Base-by-base conservation (phyloP, 2,113 vertebrate genomes). In the Sakesphorus luctuosus region DNA sequence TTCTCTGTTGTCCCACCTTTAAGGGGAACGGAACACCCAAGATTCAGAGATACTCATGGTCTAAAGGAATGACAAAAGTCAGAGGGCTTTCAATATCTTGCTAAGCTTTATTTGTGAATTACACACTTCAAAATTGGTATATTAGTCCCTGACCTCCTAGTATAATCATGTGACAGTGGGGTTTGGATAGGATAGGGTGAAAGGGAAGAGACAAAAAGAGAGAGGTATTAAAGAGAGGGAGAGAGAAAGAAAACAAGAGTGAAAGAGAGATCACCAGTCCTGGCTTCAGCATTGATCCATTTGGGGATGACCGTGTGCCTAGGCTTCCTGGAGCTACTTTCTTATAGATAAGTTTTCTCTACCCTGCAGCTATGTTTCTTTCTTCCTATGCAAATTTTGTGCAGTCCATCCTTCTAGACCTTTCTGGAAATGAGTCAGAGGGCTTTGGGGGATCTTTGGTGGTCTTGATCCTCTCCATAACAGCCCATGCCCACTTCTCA, bases 41-140 rank as follows among this genome's bases (percentile, higher is more conserved):
- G 20, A 23, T 55, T 62, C 0, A 0, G 31, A n/a, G 38, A 61
- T 38, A 46, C 11, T 38, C 4, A 0, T 19, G 33, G 9, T 53
- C 29, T 61, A 75, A 53, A 53, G 16, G 13, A 82, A 3, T 5
- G 36, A 61, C 9, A 21, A 10, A 61, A 40, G 10, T 53, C 46
- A 40, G 38, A 53, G 13, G 6, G 2, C 18, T 9, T 2, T 2
- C 19, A 68, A 25, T 4, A 35, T 12, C 8, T 53, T 40, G 19
- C 19, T 44, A 61, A 53, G 4, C 47, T 53, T 38, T 55, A 24
- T 29, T 16, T 46, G 23, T n/a, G 59, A 81, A 53, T 69, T 29
- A 29, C 58, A 52, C 5, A 18, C 28, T 62, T 40, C 16, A 47
- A 82, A 61, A 53, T 75, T 14, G 13, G 3, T 68, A 5, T 61